Evolutionary conservation across 2,797 vertebrate species (phyloP).

Genomic region (Danio tinwini): DNA sequence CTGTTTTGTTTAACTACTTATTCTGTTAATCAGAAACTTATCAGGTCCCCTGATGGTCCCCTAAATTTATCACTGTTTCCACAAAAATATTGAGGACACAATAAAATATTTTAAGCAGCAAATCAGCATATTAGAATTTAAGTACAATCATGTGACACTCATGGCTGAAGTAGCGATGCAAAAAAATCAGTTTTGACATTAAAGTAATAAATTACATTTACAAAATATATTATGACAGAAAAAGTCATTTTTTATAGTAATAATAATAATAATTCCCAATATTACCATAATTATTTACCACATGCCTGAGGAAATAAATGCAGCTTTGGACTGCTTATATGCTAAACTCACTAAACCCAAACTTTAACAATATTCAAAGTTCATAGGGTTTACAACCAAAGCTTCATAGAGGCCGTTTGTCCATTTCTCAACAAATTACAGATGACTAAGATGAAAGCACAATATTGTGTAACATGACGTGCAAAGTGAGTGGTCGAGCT

Average conservation of each 20-base stretch:
- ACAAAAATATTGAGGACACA: too few relatives aligned
- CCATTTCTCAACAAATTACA: slow-evolving; percentile 3
- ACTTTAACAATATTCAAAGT: not conserved
- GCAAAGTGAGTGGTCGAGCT: not conserved
- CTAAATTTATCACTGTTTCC: too few relatives aligned
- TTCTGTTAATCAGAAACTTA: too few relatives aligned
- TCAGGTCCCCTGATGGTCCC: too few relatives aligned
- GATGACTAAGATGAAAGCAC: not conserved
- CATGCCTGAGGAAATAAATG: not conserved
- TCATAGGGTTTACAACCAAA: not conserved
- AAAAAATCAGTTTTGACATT: too few relatives aligned
- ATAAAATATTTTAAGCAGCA: not conserved
- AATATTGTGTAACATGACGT: not conserved
- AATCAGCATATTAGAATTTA: not conserved
- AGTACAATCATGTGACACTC: not conserved
- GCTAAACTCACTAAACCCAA: too few relatives aligned
- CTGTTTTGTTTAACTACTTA: too few relatives aligned
- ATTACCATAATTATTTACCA: too few relatives aligned
- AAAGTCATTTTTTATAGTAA: not conserved
- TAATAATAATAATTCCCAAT: not conserved
- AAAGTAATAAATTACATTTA: not conserved
- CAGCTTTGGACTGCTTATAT: not conserved
- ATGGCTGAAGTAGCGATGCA: too few relatives aligned
- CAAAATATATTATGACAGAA: too few relatives aligned
- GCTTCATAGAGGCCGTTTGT: slow-evolving; percentile 3